phyloP scores from a whole-genome alignment of 2,797 vertebrate species.

The Clamator glandarius region DNA sequence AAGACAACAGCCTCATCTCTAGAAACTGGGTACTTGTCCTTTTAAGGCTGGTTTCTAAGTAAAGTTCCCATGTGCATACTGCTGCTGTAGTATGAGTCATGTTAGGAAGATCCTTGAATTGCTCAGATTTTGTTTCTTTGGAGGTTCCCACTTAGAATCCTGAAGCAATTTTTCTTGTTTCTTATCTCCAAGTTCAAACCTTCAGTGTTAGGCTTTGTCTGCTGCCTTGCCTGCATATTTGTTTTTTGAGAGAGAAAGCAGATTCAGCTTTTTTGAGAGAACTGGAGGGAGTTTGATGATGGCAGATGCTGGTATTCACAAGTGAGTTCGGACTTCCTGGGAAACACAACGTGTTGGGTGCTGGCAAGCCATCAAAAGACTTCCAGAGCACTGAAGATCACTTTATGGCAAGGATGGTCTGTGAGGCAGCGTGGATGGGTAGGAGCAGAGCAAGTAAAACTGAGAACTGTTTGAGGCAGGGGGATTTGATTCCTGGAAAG shows the following conservation, averaged over 20 bases:
- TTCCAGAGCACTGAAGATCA: not conserved
- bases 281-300: not conserved
- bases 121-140: not conserved
- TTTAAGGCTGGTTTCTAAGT: not conserved
- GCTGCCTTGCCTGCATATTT: not conserved
- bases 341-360: not conserved
- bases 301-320: not conserved
- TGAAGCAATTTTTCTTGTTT: not conserved
- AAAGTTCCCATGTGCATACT: not conserved
- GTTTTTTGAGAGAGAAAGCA: not conserved
- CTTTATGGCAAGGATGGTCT: not conserved
- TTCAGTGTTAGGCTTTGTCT: not conserved
- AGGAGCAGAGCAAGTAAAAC: not conserved
- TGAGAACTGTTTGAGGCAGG: fast-evolving
- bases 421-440: not conserved
- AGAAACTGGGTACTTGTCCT: not conserved
- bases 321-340: not conserved
- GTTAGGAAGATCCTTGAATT: not conserved
- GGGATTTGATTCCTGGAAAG: not conserved
- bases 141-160: not conserved
- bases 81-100: not conserved
- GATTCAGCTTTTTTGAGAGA: not conserved
- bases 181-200: not conserved
- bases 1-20: not conserved
- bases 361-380: not conserved